Conservation (phyloP, 2,888 invertebrate species). For the Notocelia uddmanniana region DNA sequence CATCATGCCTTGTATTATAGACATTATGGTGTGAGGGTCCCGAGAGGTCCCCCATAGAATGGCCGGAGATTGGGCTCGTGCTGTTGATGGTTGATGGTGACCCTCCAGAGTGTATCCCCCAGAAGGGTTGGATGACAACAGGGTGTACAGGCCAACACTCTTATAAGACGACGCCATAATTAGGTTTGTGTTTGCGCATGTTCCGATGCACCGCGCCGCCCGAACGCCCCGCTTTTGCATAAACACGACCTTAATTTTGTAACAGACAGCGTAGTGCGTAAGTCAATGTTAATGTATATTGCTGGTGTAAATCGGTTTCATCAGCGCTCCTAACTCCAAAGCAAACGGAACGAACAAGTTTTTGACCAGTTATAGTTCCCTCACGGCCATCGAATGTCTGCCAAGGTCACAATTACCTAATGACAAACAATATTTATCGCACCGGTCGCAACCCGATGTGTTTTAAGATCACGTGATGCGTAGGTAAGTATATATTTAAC, state of each 20-base stretch:
- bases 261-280: conserved; percentile 18
- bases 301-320: conserved; percentile 40
- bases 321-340: conserved; percentile 39
- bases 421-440: conserved; percentile 41
- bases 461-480: conserved; percentile 10
- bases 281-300: conserved; percentile 27
- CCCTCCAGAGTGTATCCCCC: no score
- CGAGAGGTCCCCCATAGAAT: no score
- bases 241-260: conserved; percentile 8
- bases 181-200: neutral
- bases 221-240: neutral
- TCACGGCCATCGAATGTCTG: conserved; percentile 47
- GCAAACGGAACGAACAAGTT: conserved; percentile 45
- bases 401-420: conserved; percentile 47
- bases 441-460: conserved; percentile 23
- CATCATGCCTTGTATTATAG: no score
- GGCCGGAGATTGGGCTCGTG: no score
- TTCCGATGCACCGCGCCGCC: neutral
- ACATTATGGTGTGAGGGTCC: no score
- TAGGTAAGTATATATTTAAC: conserved; percentile 7
- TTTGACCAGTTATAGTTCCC: conserved; percentile 46
- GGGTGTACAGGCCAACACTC: neutral
- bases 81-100: no score
- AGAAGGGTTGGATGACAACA: no score
- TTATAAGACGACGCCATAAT: neutral